Evolutionary conservation across 2,797 vertebrate genomes (phyloP), one percentile per base, ranked within the genome.

Genomic region (Parambassis ranga): DNA sequence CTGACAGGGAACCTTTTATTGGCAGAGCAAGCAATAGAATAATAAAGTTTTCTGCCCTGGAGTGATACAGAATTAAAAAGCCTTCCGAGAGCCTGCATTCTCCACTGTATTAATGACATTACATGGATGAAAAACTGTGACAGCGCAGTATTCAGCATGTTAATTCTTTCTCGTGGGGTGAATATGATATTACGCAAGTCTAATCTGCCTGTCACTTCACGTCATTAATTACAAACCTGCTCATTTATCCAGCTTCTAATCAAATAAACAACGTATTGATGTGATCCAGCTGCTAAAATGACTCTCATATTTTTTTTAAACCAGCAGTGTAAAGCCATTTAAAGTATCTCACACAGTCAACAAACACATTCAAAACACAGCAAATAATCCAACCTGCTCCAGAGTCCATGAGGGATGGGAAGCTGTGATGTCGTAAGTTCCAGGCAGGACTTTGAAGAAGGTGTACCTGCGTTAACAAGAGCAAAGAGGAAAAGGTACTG

Each of bases 371-470:
- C n/a, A n/a, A n/a, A n/a, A n/a, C n/a, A n/a, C n/a, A n/a, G n/a
- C n/a, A 16, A 5, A 0, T n/a, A 33, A 3, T 76, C 92, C 75
- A 49, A 98, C 96, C 93, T 96, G 91, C 83, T 97, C 96, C 71
- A 99, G 62, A 1, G 90, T 90, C 98, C 98, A 99, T 43, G 95
- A 96, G 0, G 94, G 90, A 83, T 99, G 98, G 6, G 91, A 92
- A 4, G 96, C 96, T 58, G 93, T 91, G 71, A 99, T 95, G 79
- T 97, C 95, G 49, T 97, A 99, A 75, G 90, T 92, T 3, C 97
- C 97, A 44, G 98, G 98, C 31, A 97, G 94, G 24, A 99, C 97
- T 93, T 95, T 98, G 50, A 91, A 92, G 87, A 99, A 99, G 18
- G 92, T 93, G 79, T 95, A 99, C 72, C 98, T 99, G 85, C n/a